Evolutionary conservation across 2,797 vertebrate species (phyloP).

Genomic region (Brotula barbata): DNA sequence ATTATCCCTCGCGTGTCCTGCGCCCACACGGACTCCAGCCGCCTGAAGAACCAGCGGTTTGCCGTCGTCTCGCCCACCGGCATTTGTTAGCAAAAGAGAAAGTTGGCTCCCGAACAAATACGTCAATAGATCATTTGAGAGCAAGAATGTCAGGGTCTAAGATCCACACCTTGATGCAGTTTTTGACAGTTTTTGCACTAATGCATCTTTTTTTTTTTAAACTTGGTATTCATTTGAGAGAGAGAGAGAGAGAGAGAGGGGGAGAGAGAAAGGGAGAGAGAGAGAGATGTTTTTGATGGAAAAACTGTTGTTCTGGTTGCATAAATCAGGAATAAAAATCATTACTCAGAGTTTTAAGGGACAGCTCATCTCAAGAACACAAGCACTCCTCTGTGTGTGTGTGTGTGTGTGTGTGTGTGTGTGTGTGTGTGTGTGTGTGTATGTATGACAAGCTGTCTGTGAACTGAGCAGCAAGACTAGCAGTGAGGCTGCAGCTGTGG

Average conservation of each 20-base stretch:
- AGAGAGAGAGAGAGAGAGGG: conserved; percentile 5
- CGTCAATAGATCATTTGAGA: too few relatives aligned
- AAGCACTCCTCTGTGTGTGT: conserved; percentile 3
- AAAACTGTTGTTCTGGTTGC: conserved; percentile 44
- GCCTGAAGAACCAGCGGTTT: too few relatives aligned
- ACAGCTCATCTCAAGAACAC: conserved; percentile 50
- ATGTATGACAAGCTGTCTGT: conserved; percentile 43
- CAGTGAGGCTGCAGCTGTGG: conserved; percentile 36
- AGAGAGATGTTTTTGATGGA: conserved; percentile 17
- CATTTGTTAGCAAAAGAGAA: too few relatives aligned
- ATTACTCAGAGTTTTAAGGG: conserved; percentile 54
- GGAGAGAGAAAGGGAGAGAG: not conserved
- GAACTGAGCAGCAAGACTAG: conserved; percentile 45
- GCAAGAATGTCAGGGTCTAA: too few relatives aligned
- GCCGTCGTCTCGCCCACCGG: too few relatives aligned
- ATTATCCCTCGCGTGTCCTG: too few relatives aligned
- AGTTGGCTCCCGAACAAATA: too few relatives aligned
- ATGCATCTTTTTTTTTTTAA: too few relatives aligned
- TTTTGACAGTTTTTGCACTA: too few relatives aligned
- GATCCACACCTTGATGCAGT: too few relatives aligned
- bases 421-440: conserved; percentile 20
- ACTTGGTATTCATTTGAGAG: too few relatives aligned
- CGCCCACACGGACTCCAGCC: too few relatives aligned
- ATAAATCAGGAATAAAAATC: conserved; percentile 55
- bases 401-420: conserved; percentile 13